phyloP scores from a whole-genome alignment of 2,888 invertebrate genomes.

The Siphlonurus alternatus region DNA sequence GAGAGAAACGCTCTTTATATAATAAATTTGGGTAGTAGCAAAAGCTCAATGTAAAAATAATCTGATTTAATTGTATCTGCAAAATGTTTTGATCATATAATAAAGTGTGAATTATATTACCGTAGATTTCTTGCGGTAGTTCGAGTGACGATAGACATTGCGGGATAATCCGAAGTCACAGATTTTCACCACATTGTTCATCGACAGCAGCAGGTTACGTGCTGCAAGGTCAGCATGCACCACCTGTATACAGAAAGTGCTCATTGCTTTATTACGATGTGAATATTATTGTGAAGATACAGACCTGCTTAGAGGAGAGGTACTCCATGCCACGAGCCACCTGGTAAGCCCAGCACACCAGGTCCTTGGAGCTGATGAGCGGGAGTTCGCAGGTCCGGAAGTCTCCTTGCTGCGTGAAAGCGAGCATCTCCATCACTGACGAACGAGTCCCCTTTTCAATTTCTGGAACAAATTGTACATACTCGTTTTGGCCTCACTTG shows the following conservation, averaged over 20 bases:
- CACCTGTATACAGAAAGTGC: conserved; percentile 11
- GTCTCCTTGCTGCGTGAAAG: not conserved
- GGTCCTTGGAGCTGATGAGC: conserved; percentile 7
- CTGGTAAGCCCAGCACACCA: conserved; percentile 10
- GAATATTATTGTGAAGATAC: no score
- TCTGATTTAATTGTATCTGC: no score
- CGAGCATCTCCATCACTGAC: not conserved
- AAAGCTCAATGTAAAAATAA: no score
- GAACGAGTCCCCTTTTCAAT: no score
- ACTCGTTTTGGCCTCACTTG: no score
- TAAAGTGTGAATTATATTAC: conserved; percentile 16
- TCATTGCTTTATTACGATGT: not conserved
- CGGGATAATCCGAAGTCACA: conserved; percentile 33
- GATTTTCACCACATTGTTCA: conserved; percentile 31
- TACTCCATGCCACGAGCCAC: conserved; percentile 10
- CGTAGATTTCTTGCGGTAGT: conserved; percentile 28
- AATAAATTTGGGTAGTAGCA: no score
- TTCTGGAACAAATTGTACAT: no score
- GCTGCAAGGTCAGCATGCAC: conserved; percentile 23
- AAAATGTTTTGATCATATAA: no score
- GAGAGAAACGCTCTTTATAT: no score
- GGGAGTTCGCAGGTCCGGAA: not conserved
- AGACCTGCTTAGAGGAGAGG: not conserved
- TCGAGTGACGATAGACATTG: conserved; percentile 27
- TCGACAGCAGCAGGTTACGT: conserved; percentile 28